A percentile compares a stretch with the other conserved stretches of the same genome.
phyloP scores from a whole-genome alignment of 2,113 vertebrate species.

The Cyprinodon variegatus region DNA sequence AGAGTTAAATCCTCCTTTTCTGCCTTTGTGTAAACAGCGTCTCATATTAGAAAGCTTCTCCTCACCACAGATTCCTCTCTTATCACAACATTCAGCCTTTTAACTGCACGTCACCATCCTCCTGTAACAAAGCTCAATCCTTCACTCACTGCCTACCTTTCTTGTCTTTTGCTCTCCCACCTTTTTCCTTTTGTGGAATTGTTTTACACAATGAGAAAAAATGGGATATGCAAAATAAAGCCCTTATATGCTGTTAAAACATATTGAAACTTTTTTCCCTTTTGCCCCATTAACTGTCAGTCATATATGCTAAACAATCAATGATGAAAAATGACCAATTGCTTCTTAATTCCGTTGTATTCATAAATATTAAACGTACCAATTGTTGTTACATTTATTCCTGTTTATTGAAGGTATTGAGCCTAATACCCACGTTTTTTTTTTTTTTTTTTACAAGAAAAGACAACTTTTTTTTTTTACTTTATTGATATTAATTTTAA shows the following conservation, averaged over 20 bases:
- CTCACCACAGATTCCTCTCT: constrained; percentile 55
- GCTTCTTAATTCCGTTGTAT: neutral
- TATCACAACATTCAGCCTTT: constrained; percentile 69
- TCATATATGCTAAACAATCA: neutral
- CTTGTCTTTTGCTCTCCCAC: constrained; percentile 53
- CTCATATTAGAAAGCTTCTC: constrained; percentile 62
- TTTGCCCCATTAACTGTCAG: neutral
- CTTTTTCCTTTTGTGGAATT: constrained; percentile 39
- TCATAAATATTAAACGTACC: too few relatives aligned
- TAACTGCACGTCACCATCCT: constrained; percentile 54
- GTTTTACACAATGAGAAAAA: constrained; percentile 11
- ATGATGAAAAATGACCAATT: neutral
- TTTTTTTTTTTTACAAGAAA: neutral
- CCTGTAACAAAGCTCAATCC: constrained; percentile 58
- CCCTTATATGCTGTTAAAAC: neutral
- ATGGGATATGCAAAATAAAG: constrained; percentile 8
- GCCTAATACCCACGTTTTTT: neutral
- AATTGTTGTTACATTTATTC: neutral
- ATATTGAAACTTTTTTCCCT: neutral
- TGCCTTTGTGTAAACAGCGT: constrained; percentile 63
- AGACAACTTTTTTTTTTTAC: neutral
- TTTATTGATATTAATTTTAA: neutral
- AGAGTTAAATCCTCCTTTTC: constrained; percentile 66
- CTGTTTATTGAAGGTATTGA: neutral
- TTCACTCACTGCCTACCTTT: constrained; percentile 42